These are phyloP conservation scores for Quadroppia sp. DNA, from an alignment of 2,888 invertebrate species.

Conservation along the genomic window DNA sequence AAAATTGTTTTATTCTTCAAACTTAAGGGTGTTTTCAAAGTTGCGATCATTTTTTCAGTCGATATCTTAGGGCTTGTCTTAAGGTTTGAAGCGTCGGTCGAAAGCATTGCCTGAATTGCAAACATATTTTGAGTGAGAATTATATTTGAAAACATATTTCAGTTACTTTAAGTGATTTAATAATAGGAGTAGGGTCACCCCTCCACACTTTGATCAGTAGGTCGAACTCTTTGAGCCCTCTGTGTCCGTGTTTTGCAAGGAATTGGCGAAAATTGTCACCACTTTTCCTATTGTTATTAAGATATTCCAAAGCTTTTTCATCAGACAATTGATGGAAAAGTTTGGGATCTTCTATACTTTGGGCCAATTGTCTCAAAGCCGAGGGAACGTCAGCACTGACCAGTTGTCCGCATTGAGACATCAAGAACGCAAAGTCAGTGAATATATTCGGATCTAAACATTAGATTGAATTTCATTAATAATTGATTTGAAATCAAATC, in stretches of 20 bases:
- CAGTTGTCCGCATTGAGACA: slow-evolving; percentile 36
- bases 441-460: not conserved
- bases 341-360: slow-evolving; percentile 12
- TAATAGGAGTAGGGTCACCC: slow-evolving; percentile 17
- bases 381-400: slow-evolving; percentile 43
- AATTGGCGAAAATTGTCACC: slow-evolving; percentile 60
- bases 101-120: not conserved
- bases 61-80: not conserved
- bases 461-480: not conserved
- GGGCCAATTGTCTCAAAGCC: slow-evolving; percentile 29
- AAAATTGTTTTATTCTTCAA: not conserved
- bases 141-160: not conserved
- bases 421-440: slow-evolving; percentile 32
- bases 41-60: slow-evolving; percentile 16
- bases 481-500: not conserved
- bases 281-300: slow-evolving; percentile 58
- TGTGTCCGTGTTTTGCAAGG: slow-evolving; percentile 66
- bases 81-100: not conserved
- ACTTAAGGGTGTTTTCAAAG: slow-evolving; percentile 38
- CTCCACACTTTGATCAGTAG: slow-evolving; percentile 11
- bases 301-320: slow-evolving; percentile 60
- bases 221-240: slow-evolving; percentile 56
- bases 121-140: not conserved
- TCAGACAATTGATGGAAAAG: slow-evolving; percentile 22
- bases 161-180: not conserved